Evolutionary conservation across 2,113 vertebrate genomes (phyloP), one percentile per base, ranked within the genome.

Genomic region (Ranitomeya imitator): DNA sequence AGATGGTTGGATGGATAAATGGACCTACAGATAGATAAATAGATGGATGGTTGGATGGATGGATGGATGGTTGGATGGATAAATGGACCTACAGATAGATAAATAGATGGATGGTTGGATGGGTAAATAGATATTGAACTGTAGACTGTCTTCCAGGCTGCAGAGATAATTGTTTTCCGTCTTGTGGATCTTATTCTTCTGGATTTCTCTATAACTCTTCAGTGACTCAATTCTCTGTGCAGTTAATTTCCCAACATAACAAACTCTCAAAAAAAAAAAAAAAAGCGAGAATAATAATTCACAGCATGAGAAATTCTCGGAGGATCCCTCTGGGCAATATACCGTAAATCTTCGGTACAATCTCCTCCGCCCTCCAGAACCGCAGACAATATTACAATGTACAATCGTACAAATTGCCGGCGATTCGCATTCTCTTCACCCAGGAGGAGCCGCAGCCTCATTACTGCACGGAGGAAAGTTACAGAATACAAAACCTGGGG

Each of bases 381-480:
- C 52, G 13, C 12, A 80, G 23, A 59, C 55, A 80, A 26, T 59
- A 26, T 80, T 60, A 16, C 78, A 76, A 52, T 52, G 18, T 26
- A 26, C 78, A 55, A 2, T 57, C 12, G 1, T 11, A 79, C 76
- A 79, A 79, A 79, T 79, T 57, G n/a, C 54, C 9, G 8, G n/a
- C 77, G 16, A 31, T 60, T 80, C 15, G n/a, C n/a, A 79, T n/a
- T 80, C 55, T n/a, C 8, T 26, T 7, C 78, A 6, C 54, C n/a
- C 74, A 77, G 74, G 78, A 31, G 52, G n/a, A 15, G 52, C 54
- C 78, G 55, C n/a, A 26, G 78, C n/a, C 78, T 80, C 78, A 80
- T 80, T 80, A 80, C 52, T 80, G 60, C 78, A 60, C 18, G 26
- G 14, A 59, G 26, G 12, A 80, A 80, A 23, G 55, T 31, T 55